Evolutionary conservation across 2,797 vertebrate genomes (phyloP).

Genomic region (Darevskia nairensis): DNA sequence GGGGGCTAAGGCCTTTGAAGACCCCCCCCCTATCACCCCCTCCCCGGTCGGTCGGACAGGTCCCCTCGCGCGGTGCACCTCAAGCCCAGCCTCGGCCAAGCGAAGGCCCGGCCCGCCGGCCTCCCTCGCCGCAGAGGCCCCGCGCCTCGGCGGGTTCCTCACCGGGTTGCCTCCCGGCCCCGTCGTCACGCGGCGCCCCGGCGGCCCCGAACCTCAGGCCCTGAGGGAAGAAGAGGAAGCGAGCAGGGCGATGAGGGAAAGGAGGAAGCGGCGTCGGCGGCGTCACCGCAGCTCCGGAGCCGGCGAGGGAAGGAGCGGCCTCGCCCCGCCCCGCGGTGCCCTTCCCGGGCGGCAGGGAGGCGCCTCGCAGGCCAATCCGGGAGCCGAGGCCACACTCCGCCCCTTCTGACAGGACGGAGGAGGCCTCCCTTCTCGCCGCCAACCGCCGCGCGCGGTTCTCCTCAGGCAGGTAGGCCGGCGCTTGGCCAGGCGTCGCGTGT

Average conservation of each 20-base stretch:
- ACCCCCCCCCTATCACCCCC: too few relatives aligned
- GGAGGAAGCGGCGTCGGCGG: not conserved
- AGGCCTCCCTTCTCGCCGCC: too few relatives aligned
- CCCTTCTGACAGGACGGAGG: not conserved
- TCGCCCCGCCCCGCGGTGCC: not conserved
- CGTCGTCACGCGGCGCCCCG: too few relatives aligned
- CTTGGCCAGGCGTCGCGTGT: too few relatives aligned
- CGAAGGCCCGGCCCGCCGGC: not conserved
- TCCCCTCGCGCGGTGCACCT: not conserved
- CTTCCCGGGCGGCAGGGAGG: conserved; percentile 14
- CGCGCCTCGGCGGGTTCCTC: too few relatives aligned
- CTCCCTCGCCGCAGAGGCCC: not conserved
- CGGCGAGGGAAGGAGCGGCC: not conserved
- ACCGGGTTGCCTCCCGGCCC: too few relatives aligned
- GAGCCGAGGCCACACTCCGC: not conserved
- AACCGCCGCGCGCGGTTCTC: too few relatives aligned
- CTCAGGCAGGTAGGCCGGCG: too few relatives aligned
- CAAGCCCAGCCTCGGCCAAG: not conserved
- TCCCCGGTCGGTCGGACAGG: not conserved
- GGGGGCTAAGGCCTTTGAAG: not conserved
- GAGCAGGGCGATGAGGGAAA: not conserved
- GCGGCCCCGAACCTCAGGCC: too few relatives aligned
- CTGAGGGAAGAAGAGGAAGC: too few relatives aligned
- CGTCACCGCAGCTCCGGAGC: not conserved
- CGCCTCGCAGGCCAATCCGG: not conserved